A percentile compares a stretch with the other conserved stretches of the same genome.
phyloP scores from a whole-genome alignment of 1,140 invertebrate species.

The Rhizoglyphus robini region DNA sequence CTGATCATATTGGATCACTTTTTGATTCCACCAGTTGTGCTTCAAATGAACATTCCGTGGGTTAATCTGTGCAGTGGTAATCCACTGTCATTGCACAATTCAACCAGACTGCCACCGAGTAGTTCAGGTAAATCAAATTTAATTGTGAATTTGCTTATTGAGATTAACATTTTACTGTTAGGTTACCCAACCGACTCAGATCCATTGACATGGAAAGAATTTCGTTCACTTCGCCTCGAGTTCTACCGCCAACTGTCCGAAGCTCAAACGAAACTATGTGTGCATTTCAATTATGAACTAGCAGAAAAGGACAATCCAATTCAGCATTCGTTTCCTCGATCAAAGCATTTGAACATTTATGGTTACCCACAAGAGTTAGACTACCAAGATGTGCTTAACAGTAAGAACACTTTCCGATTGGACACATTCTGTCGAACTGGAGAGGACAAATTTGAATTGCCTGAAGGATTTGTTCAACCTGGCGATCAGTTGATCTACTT shows the following conservation, averaged over 20 bases:
- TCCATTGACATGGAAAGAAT: neutral
- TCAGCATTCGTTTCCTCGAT: neutral
- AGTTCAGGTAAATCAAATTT: neutral
- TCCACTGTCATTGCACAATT: conserved; percentile 9
- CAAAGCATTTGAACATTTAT: conserved; percentile 19
- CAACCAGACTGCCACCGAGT: neutral
- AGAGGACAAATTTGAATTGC: neutral
- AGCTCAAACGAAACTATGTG: neutral
- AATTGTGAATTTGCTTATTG: too few species aligned
- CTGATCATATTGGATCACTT: conserved; percentile 17
- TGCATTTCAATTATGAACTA: neutral
- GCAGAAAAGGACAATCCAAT: neutral
- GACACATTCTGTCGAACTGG: conserved; percentile 4
- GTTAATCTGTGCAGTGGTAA: conserved; percentile 4
- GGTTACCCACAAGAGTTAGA: conserved; percentile 21
- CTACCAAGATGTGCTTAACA: conserved; percentile 15
- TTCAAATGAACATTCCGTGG: neutral
- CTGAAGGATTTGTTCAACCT: conserved; percentile 7
- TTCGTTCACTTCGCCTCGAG: neutral
- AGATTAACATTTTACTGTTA: too few species aligned
- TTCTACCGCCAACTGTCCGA: neutral
- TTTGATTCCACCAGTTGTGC: neutral
- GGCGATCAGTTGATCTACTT: conserved; percentile 21
- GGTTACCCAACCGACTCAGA: neutral
- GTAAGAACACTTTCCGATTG: neutral